Percentiles rank a stretch among this genome's conserved stretches.
These are phyloP conservation scores for Apis cerana DNA, from an alignment of 1,140 invertebrate species.

Conservation along the genomic window DNA sequence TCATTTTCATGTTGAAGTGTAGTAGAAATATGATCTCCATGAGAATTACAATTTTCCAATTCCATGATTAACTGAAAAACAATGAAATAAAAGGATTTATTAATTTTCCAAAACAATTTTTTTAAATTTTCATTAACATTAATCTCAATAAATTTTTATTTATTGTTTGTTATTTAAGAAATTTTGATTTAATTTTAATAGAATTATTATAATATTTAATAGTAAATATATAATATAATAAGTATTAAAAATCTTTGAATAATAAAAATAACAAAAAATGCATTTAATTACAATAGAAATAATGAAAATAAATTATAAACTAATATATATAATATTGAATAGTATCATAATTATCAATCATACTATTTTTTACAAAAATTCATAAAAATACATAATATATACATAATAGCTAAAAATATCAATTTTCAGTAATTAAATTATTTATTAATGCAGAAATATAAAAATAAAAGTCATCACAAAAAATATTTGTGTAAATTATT, in stretches of 20 bases:
- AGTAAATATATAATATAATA: no score
- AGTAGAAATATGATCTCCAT: slow-evolving; percentile 54
- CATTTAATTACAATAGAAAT: no score
- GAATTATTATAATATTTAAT: not conserved
- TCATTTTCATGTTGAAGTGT: slow-evolving; percentile 66
- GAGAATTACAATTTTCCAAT: slow-evolving; percentile 67
- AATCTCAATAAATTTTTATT: not conserved
- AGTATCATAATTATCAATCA: not conserved
- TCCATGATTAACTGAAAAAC: slow-evolving; percentile 71
- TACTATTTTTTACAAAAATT: not conserved
- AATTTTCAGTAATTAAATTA: not conserved
- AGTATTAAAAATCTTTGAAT: no score
- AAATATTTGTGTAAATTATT: not conserved
- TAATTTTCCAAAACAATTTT: not conserved
- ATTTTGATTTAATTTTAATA: not conserved
- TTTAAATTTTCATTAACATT: not conserved
- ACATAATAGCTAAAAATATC: not conserved
- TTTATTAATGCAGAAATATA: not conserved
- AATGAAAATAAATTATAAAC: not conserved
- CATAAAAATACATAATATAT: not conserved
- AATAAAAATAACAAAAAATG: not conserved
- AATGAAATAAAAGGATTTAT: slow-evolving; percentile 19
- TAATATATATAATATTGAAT: not conserved
- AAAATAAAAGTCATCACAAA: not conserved
- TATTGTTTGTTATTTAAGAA: not conserved